These are phyloP conservation scores for Asobara japonica DNA, from an alignment of 1,140 invertebrate genomes.

Conservation along the genomic window DNA sequence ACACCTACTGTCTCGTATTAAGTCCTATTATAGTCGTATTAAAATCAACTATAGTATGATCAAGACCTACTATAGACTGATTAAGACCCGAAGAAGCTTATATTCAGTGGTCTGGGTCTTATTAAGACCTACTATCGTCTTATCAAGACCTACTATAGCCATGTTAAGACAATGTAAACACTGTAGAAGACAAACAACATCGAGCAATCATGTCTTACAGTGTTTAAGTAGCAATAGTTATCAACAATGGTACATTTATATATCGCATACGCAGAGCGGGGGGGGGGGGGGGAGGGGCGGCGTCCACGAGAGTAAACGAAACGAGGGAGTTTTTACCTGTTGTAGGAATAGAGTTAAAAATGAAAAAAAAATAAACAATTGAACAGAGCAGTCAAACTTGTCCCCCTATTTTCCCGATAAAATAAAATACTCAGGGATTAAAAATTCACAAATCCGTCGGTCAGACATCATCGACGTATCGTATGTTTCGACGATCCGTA, in stretches of 20 bases:
- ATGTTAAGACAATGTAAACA: too few species aligned
- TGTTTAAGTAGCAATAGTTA: conserved; percentile 16
- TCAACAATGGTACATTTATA: conserved; percentile 15
- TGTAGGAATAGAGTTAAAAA: conserved; percentile 7
- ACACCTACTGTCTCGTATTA: too few species aligned
- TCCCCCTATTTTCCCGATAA: background rate
- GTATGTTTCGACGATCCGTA: conserved; percentile 31
- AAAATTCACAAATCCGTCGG: conserved; percentile 66
- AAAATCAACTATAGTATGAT: too few species aligned
- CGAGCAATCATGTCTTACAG: too few species aligned
- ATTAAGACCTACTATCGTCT: too few species aligned
- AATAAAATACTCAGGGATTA: conserved; percentile 51
- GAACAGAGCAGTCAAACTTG: background rate
- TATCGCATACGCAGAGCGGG: background rate
- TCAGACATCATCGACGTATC: conserved; percentile 63
- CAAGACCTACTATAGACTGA: too few species aligned
- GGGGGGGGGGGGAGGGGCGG: too few species aligned
- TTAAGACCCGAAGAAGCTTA: too few species aligned
- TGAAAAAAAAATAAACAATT: conserved; percentile 20
- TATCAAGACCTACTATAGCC: too few species aligned
- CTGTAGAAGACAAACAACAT: too few species aligned
- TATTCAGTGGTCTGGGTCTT: too few species aligned
- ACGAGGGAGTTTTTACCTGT: conserved; percentile 37
- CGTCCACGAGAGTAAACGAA: background rate
- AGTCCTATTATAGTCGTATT: too few species aligned